Percentiles rank a stretch among this genome's conserved stretches.
Evolutionary conservation across 2,888 invertebrate species (phyloP).

Genomic region (Cataglyphis livida): DNA sequence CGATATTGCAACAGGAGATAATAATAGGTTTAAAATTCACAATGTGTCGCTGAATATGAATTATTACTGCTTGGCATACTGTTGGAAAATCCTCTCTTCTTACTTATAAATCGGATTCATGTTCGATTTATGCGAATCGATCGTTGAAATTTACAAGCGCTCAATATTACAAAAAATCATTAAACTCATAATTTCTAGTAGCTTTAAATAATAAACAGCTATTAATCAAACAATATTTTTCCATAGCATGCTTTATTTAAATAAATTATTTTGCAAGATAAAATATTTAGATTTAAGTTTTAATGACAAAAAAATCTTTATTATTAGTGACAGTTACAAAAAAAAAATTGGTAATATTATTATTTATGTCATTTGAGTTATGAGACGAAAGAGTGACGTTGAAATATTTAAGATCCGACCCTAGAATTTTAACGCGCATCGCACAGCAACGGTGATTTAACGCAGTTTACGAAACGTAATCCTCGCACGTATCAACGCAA

Average conservation of each 20-base stretch:
- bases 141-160: constrained; percentile 15
- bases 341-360: background rate
- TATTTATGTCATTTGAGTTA: background rate
- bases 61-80: constrained; percentile 47
- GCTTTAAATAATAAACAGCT: background rate
- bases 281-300: background rate
- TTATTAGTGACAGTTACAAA: background rate
- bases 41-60: constrained; percentile 60
- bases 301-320: background rate
- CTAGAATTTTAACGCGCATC: constrained; percentile 31
- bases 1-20: constrained; percentile 63
- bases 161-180: constrained; percentile 11
- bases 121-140: constrained; percentile 23
- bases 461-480: constrained; percentile 76
- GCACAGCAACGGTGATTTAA: constrained; percentile 73
- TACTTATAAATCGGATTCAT: constrained; percentile 7
- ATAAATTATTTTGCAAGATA: background rate
- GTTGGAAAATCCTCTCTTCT: constrained; percentile 60
- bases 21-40: constrained; percentile 62
- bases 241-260: background rate
- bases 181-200: background rate
- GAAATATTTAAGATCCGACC: background rate
- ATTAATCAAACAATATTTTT: background rate
- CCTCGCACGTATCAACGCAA: constrained; percentile 71
- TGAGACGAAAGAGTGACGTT: background rate